phyloP scores from a whole-genome alignment of 2,888 invertebrate species.

The Seira sanloemensis region DNA sequence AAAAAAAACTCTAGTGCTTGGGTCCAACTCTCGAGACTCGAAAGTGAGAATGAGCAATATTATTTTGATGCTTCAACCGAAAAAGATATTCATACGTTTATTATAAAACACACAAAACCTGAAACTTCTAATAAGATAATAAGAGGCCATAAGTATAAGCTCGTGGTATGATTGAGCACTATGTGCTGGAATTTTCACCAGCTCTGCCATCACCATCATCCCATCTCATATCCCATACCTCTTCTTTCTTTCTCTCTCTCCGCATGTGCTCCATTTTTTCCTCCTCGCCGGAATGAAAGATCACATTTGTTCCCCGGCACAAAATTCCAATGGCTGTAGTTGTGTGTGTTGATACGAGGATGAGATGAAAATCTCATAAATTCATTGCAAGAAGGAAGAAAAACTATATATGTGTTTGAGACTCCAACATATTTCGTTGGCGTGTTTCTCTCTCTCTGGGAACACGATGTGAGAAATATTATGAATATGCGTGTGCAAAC shows the following conservation, averaged over 20 bases:
- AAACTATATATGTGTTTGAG: background rate
- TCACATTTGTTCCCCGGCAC: conserved; percentile 44
- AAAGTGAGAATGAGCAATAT: background rate
- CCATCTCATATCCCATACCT: no score
- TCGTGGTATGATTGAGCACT: conserved; percentile 3
- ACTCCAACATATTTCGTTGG: no score
- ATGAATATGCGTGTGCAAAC: background rate
- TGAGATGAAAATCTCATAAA: conserved; percentile 16
- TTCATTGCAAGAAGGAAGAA: background rate
- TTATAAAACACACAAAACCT: no score
- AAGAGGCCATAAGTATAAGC: background rate
- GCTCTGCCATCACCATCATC: background rate
- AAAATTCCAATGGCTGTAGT: conserved; percentile 5
- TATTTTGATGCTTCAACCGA: background rate
- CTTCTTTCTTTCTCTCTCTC: no score
- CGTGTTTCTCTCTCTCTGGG: no score
- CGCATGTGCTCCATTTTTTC: conserved; percentile 14
- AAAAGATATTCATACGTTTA: no score
- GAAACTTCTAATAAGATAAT: no score
- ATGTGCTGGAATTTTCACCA: background rate
- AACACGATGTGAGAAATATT: background rate
- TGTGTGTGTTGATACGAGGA: no score
- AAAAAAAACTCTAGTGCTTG: background rate
- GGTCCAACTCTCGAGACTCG: background rate
- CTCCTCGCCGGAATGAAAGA: conserved; percentile 43